Base-by-base conservation (phyloP, 2,797 vertebrate genomes). In the Dallia pectoralis region DNA sequence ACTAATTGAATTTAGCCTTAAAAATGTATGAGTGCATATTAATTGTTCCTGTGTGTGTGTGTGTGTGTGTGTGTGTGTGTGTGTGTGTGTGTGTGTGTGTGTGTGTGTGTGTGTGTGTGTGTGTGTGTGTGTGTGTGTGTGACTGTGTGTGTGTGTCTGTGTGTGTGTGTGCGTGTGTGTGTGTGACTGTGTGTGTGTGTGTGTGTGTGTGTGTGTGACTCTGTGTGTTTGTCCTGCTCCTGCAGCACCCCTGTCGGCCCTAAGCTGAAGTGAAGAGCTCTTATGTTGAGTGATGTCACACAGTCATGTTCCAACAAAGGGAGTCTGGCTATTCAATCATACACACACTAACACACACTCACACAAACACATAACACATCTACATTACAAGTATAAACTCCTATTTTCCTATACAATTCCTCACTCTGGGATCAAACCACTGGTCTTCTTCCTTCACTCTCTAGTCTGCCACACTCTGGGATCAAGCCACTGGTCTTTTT, bases 1-100 rank as follows among this genome's bases (percentile, higher is more conserved):
- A 76, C 74, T 87, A 87, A 87, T 86, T 87, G 84, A 85, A 83
- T 79, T 84, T 77, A 76, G 82, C 63, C 83, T 86, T 85, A 89
- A 84, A 86, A 87, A 85, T 87, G 86, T 83, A 86, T 86, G 84
- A 87, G 83, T 71, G 77, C 75, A 81, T 84, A 87, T 89, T 87
- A 87, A 87, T 85, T 67, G 49, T 76, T 69, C 53, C 47, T 75
- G 11, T 47, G 51, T 75, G 32, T 73, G 14, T 63, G 14, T 48
- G 49, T 40, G 18, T 69, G 63, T 73, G 25, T 64, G 49, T 36
- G 40, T 73, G 47, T 67, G 69, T 61, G 49, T 48, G 66, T 67
- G 33, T 74, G 67, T 73, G 33, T n/a, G n/a, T n/a, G n/a, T n/a
- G n/a, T n/a, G 51, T 75, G 32, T 73, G 14, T 63, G 14, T 48